phyloP scores from a whole-genome alignment of 1,140 invertebrate genomes.

The Papilio polyxenes region DNA sequence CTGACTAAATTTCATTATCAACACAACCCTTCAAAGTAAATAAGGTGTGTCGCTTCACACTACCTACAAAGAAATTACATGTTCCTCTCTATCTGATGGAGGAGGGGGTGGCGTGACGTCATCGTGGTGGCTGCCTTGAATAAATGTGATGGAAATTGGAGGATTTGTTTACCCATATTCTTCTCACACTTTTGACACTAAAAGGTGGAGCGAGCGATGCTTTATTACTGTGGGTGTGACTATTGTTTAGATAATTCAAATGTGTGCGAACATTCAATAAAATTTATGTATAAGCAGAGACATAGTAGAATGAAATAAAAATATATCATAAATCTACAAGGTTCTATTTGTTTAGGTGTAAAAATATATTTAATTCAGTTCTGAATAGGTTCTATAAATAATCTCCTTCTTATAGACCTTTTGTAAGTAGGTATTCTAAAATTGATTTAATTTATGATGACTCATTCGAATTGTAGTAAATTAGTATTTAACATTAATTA shows the following conservation, averaged over 20 bases:
- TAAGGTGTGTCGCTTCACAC: conserved; percentile 74
- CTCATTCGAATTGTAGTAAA: neutral
- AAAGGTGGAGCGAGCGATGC: conserved; percentile 59
- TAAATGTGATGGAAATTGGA: conserved; percentile 80
- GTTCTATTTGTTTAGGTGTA: neutral
- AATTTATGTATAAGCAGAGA: neutral
- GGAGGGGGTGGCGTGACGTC: conserved; percentile 65
- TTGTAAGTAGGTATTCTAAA: too few species aligned
- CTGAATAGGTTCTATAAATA: too few species aligned
- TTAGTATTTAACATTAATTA: neutral
- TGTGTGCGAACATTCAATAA: conserved; percentile 32
- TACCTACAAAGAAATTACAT: conserved; percentile 78
- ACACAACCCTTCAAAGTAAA: conserved; percentile 64
- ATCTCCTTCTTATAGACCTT: too few species aligned
- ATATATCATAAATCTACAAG: neutral
- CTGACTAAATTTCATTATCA: conserved; percentile 70
- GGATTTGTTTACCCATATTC: conserved; percentile 80
- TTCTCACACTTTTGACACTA: conserved; percentile 78
- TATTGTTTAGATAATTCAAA: conserved; percentile 47
- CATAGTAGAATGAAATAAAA: too few species aligned
- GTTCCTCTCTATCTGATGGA: conserved; percentile 59
- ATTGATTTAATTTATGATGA: too few species aligned
- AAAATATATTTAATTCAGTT: too few species aligned
- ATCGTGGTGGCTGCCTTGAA: conserved; percentile 70
- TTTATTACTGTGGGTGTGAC: conserved; percentile 47